Percentiles rank a stretch among this genome's conserved stretches.
These are phyloP conservation scores for Pandemis cinnamomeana DNA, from an alignment of 2,888 invertebrate species.

Conservation along the genomic window DNA sequence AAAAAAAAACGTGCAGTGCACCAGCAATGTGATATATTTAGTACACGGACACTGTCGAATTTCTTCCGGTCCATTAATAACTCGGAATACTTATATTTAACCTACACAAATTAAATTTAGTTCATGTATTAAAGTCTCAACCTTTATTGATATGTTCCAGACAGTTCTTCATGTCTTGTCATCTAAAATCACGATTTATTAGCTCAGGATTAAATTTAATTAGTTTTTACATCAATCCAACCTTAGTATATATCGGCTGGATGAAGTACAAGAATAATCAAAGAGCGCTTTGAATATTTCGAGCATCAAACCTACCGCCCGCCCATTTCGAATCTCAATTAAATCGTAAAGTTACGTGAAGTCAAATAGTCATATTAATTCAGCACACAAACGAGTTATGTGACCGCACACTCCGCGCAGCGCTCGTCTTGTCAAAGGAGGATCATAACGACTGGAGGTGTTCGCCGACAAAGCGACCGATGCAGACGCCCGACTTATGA, in stretches of 20 bases:
- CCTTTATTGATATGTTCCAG: no score
- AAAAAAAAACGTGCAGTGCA: no score
- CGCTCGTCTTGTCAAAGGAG: conserved; percentile 56
- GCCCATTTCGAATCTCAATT: conserved; percentile 22
- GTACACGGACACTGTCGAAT: no score
- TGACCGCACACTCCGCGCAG: conserved; percentile 55
- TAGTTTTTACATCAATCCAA: no score
- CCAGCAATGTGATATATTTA: no score
- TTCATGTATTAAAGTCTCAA: no score
- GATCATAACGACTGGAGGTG: conserved; percentile 61
- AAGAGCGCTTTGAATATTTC: not conserved
- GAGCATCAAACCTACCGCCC: not conserved
- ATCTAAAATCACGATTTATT: no score
- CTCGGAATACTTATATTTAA: no score
- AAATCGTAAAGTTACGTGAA: conserved; percentile 43
- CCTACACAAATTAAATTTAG: no score
- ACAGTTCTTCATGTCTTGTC: no score
- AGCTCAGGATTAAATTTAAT: no score
- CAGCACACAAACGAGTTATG: conserved; percentile 57
- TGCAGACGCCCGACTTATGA: conserved; percentile 62
- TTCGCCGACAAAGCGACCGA: conserved; percentile 58
- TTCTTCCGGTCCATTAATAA: no score
- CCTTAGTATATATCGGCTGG: not conserved
- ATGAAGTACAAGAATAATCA: not conserved
- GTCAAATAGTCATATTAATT: conserved; percentile 53